phyloP scores from a whole-genome alignment of 2,888 invertebrate species.

The Melikaiella ostensackeni region DNA sequence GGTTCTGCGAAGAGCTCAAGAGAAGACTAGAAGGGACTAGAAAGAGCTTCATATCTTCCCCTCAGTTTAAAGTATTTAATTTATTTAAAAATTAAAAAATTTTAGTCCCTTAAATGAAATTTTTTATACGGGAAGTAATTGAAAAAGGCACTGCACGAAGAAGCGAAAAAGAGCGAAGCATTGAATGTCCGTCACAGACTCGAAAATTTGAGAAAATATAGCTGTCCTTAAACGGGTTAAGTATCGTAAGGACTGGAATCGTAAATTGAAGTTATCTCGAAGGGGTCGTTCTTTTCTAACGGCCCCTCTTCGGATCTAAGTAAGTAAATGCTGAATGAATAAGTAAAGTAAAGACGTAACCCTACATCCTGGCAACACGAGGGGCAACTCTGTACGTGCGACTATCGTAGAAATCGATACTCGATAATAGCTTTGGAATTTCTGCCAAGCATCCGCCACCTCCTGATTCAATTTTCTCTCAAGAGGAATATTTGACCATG shows the following conservation, averaged over 20 bases:
- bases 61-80: no score
- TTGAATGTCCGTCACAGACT: constrained; percentile 8
- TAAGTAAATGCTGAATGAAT: constrained; percentile 71
- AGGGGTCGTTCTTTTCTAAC: constrained; percentile 58
- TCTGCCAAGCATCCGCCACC: constrained; percentile 20
- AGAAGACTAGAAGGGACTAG: constrained; percentile 8
- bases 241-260: constrained; percentile 56
- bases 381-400: not conserved
- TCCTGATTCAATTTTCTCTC: constrained; percentile 25
- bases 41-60: not conserved
- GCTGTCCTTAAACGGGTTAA: constrained; percentile 55
- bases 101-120: no score
- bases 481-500: not conserved
- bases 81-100: no score
- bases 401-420: constrained; percentile 19
- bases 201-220: constrained; percentile 36
- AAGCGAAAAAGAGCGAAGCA: not conserved
- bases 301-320: constrained; percentile 57
- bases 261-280: constrained; percentile 59
- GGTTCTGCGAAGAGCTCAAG: not conserved
- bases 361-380: constrained; percentile 13
- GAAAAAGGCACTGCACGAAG: not conserved
- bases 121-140: no score
- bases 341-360: constrained; percentile 57
- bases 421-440: constrained; percentile 28